A percentile compares a stretch with the other conserved stretches of the same genome.
These are phyloP conservation scores for Dorcus hopei DNA, from an alignment of 2,888 invertebrate species.

Conservation along the genomic window DNA sequence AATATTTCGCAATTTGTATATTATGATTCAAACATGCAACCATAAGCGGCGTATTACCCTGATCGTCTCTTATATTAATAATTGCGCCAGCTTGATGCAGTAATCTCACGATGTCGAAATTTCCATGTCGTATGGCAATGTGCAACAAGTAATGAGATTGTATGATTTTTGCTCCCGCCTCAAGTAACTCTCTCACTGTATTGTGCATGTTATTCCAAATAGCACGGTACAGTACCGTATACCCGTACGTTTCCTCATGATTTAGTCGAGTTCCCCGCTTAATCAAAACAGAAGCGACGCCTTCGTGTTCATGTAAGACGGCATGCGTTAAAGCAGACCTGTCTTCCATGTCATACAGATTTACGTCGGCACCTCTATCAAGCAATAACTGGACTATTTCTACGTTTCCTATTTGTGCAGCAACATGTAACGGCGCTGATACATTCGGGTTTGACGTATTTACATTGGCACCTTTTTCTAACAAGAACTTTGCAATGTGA, in stretches of 20 bases:
- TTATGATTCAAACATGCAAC: slow-evolving; percentile 51
- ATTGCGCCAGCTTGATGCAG: slow-evolving; percentile 58
- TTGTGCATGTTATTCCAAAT: slow-evolving; percentile 62
- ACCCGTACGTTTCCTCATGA: slow-evolving; percentile 67
- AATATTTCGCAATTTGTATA: slow-evolving; percentile 52
- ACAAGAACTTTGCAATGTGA: slow-evolving; percentile 57
- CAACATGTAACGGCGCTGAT: slow-evolving; percentile 46
- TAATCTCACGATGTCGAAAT: slow-evolving; percentile 57
- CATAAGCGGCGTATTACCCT: slow-evolving; percentile 67
- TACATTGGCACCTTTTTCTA: slow-evolving; percentile 59
- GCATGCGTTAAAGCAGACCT: slow-evolving; percentile 52
- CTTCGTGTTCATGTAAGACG: slow-evolving; percentile 44
- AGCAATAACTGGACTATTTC: slow-evolving; percentile 39
- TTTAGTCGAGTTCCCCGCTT: slow-evolving; percentile 62
- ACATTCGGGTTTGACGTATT: slow-evolving; percentile 49
- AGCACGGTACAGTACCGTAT: slow-evolving; percentile 69
- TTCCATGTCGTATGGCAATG: slow-evolving; percentile 62
- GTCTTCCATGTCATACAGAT: slow-evolving; percentile 47
- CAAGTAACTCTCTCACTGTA: slow-evolving; percentile 59
- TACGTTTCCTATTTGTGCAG: slow-evolving; percentile 33
- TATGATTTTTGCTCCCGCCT: slow-evolving; percentile 65
- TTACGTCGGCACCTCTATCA: slow-evolving; percentile 42
- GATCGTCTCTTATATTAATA: slow-evolving; percentile 62
- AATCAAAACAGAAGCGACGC: slow-evolving; percentile 52
- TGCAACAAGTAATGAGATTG: slow-evolving; percentile 70